Evolutionary conservation across 2,888 invertebrate species (phyloP).

Genomic region (Cerastoderma edule): DNA sequence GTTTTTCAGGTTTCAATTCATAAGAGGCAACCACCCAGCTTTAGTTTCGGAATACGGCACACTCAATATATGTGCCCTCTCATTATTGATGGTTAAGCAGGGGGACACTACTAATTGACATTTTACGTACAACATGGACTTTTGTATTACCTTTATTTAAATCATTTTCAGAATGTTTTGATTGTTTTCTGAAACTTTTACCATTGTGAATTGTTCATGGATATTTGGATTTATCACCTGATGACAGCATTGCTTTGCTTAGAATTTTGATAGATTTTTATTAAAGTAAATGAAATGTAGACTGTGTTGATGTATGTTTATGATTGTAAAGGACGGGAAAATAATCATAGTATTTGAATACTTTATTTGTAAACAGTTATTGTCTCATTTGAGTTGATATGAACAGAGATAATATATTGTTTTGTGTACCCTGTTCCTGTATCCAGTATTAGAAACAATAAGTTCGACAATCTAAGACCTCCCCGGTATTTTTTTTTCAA

Average conservation of each 20-base stretch:
- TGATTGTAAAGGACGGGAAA: not conserved
- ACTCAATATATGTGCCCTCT: constrained; percentile 82
- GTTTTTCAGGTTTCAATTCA: constrained; percentile 73
- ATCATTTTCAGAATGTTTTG: not conserved
- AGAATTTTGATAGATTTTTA: not conserved
- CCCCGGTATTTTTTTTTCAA: too few relatives aligned
- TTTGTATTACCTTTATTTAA: not conserved
- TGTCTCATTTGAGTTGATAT: not conserved
- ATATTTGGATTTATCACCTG: constrained; percentile 1
- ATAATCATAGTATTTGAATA: not conserved
- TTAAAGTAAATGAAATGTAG: not conserved
- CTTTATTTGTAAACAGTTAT: constrained; percentile 6
- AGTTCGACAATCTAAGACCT: constrained; percentile 13
- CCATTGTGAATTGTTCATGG: not conserved
- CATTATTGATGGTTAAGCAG: constrained; percentile 68
- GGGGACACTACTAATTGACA: not conserved
- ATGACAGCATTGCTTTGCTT: not conserved
- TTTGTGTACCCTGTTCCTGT: not conserved
- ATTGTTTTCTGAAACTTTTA: not conserved
- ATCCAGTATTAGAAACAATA: constrained; percentile 12
- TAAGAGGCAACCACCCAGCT: constrained; percentile 80
- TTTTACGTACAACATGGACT: not conserved
- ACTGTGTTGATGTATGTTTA: constrained; percentile 1
- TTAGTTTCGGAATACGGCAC: constrained; percentile 84
- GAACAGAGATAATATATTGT: constrained; percentile 13